Base-by-base conservation (phyloP, 2,888 invertebrate species). In the Limnephilus rhombicus region DNA sequence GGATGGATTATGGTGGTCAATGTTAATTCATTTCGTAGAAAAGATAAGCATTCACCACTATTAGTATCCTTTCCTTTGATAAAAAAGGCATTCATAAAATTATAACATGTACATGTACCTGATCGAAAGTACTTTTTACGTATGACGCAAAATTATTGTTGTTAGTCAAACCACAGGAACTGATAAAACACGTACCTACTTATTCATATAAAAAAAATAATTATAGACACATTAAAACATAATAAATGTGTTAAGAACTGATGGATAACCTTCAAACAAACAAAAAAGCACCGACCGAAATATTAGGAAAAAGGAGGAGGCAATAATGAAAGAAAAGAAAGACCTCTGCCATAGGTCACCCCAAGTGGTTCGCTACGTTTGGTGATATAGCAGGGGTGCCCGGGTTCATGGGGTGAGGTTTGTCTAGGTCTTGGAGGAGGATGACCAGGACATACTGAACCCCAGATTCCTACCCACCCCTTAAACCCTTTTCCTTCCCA, bases 51-150 rank as follows among this genome's bases (percentile, higher is more conserved):
- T 34, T 89, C 37, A 80, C 88, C 88, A 37, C 88, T 41, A n/a
- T 80, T 31, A 80, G 88, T 37, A 89, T 37, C 37, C 18, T 80
- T 89, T 89, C 88, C 88, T 87, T 49, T 89, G 80, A 89, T 80
- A 89, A 89, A 68, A 68, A 24, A 9, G 68, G n/a, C 24, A 68
- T 68, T 68, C 68, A 68, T 68, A 68, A 68, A 68, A 68, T 24
- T 68, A 68, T 68, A 9, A 11, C 24, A 68, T 18, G 49, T 49
- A 49, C 49, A 3, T 15, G 49, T 53, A 53, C 18, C 0, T 68
- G 24, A 24, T 68, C 24, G 68, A 68, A 68, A 68, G 18, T 24
- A 31, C 31, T 31, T 31, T 31, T 31, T 31, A 9, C 24, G 68
- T 24, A 68, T 24, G 53, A 68, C 53, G 24, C 53, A 68, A 68